A percentile compares a stretch with the other conserved stretches of the same genome.
Conservation (phyloP, 2,113 vertebrate species). For the Dicaeum eximium region DNA sequence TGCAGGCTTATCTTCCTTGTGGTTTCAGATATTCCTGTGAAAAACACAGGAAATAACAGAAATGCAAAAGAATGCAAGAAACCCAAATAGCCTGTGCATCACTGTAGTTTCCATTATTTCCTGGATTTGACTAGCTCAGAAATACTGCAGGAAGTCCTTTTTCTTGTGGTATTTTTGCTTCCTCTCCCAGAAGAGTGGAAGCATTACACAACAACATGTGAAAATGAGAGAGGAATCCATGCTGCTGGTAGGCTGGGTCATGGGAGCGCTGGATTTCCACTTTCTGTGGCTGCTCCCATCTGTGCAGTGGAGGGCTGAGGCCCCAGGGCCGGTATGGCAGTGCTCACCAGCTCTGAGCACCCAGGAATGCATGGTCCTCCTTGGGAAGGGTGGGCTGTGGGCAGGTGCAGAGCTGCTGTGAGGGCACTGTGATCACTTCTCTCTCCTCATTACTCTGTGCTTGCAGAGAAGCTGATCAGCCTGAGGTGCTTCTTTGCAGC, state of each 20-base stretch:
- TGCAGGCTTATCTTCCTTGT: background rate
- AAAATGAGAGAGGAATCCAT: background rate
- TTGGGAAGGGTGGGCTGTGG: background rate
- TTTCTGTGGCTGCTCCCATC: background rate
- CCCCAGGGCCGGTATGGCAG: fast-evolving
- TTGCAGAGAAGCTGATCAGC: background rate
- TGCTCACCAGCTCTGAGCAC: fast-evolving
- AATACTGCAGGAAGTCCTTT: constrained; percentile 38
- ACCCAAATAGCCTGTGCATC: background rate
- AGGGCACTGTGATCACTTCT: background rate
- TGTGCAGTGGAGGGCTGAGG: background rate
- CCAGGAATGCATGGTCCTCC: background rate
- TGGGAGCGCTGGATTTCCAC: background rate
- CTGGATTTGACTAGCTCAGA: constrained; percentile 24
- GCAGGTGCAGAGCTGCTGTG: background rate
- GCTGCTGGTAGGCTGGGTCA: fast-evolving
- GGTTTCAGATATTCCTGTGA: background rate
- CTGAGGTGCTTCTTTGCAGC: background rate
- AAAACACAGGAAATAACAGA: constrained; percentile 21
- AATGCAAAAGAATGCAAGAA: background rate
- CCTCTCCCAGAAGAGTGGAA: background rate
- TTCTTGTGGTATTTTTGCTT: constrained; percentile 38
- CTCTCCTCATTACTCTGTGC: fast-evolving
- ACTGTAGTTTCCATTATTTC: constrained; percentile 29
- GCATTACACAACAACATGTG: background rate